Evolutionary conservation across 2,888 invertebrate genomes (phyloP).

Genomic region (Amphipoea lucens): DNA sequence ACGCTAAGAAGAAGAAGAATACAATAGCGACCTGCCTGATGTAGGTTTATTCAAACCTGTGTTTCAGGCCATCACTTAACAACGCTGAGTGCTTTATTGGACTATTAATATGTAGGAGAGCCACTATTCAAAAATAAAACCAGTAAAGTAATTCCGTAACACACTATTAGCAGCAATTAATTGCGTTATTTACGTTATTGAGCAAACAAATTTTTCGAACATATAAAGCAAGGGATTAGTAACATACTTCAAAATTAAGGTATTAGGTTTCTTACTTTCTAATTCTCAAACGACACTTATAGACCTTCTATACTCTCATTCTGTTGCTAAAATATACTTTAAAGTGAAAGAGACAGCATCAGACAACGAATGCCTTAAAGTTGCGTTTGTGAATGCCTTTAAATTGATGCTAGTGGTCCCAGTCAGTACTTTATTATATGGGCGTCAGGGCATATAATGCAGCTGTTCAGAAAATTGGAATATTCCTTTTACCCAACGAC

Average conservation of each 20-base stretch:
- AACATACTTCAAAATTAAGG: no score
- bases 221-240: no score
- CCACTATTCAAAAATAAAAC: neutral
- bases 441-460: conserved; percentile 5
- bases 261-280: neutral
- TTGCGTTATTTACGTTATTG: no score
- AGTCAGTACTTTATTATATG: neutral
- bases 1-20: no score
- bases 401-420: neutral
- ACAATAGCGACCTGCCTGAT: no score
- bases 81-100: no score
- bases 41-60: no score
- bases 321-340: neutral
- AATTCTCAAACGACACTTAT: neutral
- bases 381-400: neutral
- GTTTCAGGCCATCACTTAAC: no score
- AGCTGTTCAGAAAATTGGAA: conserved; percentile 27
- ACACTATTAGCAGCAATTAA: no score
- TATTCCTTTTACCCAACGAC: conserved; percentile 23
- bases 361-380: neutral
- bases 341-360: neutral
- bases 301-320: neutral
- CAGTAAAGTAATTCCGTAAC: no score
- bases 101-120: no score
- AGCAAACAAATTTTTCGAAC: no score